Base-by-base conservation (phyloP, 2,888 invertebrate species). In the Halocaridina rubra region DNA sequence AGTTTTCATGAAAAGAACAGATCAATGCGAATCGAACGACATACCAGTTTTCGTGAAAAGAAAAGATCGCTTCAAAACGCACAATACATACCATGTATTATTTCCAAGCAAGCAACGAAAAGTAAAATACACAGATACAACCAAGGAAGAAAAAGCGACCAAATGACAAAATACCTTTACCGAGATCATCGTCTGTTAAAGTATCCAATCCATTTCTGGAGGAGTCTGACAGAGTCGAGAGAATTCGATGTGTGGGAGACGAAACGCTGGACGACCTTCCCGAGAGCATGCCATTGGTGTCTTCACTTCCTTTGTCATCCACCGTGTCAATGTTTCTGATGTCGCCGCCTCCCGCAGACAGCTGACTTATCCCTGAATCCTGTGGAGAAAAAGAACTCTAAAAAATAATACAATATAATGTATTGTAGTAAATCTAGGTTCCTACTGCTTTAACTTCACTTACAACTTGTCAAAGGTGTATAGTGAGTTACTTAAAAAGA, bases 291-390 rank as follows among this genome's bases (percentile, higher is more conserved):
- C 85, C 87, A 57, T 87, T 85, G 13, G 80, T 76, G 32, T 85
- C 87, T 19, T 86, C 80, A 8, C 46, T 71, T 16, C 64, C 75
- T 19, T 80, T 84, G 33, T 76, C 75, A 33, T 86, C 87, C 10
- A 77, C 59, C 10, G 77, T 16, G 10, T 84, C 86, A 16, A 69
- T 69, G n/a, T 64, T 92, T 39, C 89, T 90, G 87, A 91, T 91
- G 67, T 92, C 90, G 89, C 92, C 92, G 81, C 91, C 91, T 61
- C 91, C 88, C 22, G 90, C 92, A 0, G 94, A 95, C 94, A 96
- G 95, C 91, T 96, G 96, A 88, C 95, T 95, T 89, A 97, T 97
- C 3, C 97, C 97, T 7, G 96, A 96, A 90, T 97, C 97, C 90
- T 96, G 88, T 96, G 96, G 39, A 24, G 30, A 61, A 46, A 24